Evolutionary conservation across 2,888 invertebrate genomes (phyloP), one percentile per base, ranked within the genome.

Genomic region (Nomada ferruginata): DNA sequence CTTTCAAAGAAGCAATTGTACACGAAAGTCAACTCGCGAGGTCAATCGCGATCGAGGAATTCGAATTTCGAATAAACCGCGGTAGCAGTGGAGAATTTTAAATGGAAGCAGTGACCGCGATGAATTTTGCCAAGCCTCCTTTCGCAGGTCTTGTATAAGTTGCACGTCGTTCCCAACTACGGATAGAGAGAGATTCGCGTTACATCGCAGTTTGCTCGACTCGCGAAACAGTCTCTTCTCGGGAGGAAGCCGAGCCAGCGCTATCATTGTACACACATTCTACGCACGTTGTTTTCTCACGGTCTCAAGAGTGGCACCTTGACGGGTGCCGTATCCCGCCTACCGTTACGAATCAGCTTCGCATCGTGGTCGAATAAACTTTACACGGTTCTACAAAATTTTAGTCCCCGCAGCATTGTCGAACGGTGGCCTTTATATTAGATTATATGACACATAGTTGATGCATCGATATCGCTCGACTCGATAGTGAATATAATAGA

Each of bases 181-280:
- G n/a, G 1, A 18, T 2, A 15, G 50, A 47, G 13, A 55, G n/a
- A 71, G 81, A 68, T 61, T 81, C 81, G 74, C 2, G 70, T 83
- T 81, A 83, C 83, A 69, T 71, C 66, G 63, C 70, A 59, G 64
- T 44, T 69, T 73, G 60, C 71, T 20, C 23, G 23, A 29, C 29
- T 61, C 73, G 70, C 77, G 53, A 77, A 77, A 77, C 64, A 64
- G 55, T 74, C 64, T 50, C 76, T 53, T 9, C 20, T 55, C 69
- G 26, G 23, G 47, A 47, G 76, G 66, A 83, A 77, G 71, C 23
- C 68, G 83, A 83, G 78, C 78, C 23, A 20, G 15, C 20, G 75
- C 78, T 83, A 83, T 83, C 83, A 50, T 82, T 76, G 53, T 73
- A 69, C 70, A 73, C 59, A 82, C 61, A 83, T 82, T 83, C 82